Conservation (phyloP, 2,797 vertebrate species). For the Zalophus californianus region DNA sequence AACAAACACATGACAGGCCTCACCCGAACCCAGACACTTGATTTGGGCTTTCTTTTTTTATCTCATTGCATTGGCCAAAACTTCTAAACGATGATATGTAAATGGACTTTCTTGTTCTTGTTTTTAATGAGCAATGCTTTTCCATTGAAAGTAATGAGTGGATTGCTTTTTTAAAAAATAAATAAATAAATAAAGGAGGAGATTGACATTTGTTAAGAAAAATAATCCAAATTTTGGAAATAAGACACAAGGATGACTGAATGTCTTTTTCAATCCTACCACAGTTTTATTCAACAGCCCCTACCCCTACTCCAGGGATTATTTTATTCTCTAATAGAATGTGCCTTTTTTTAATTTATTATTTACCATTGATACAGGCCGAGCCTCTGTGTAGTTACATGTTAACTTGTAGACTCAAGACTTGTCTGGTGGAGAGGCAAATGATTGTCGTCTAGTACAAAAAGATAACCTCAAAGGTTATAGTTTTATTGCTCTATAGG, state of each 20-base stretch:
- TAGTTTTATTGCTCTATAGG: background rate
- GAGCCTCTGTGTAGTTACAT: background rate
- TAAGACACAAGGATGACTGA: background rate
- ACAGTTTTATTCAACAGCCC: background rate
- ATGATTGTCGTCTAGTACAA: background rate
- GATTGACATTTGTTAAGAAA: background rate
- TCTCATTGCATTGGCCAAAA: background rate
- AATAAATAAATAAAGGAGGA: background rate
- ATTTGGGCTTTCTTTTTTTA: background rate
- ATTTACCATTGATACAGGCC: background rate
- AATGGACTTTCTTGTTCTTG: background rate
- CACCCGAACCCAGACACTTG: background rate
- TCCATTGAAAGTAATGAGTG: background rate
- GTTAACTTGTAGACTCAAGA: background rate
- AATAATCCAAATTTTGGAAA: background rate
- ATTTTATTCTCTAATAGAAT: background rate
- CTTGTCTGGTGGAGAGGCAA: background rate
- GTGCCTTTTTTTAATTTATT: background rate
- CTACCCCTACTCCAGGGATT: background rate
- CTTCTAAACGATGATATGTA: slow-evolving; percentile 30
- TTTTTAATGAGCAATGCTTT: slow-evolving; percentile 52
- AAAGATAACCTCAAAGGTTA: background rate
- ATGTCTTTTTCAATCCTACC: background rate
- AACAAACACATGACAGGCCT: background rate
- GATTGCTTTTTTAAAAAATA: background rate